Percentiles rank a stretch among this genome's conserved stretches.
phyloP scores from a whole-genome alignment of 2,888 invertebrate genomes.

The Cryptops parisi region DNA sequence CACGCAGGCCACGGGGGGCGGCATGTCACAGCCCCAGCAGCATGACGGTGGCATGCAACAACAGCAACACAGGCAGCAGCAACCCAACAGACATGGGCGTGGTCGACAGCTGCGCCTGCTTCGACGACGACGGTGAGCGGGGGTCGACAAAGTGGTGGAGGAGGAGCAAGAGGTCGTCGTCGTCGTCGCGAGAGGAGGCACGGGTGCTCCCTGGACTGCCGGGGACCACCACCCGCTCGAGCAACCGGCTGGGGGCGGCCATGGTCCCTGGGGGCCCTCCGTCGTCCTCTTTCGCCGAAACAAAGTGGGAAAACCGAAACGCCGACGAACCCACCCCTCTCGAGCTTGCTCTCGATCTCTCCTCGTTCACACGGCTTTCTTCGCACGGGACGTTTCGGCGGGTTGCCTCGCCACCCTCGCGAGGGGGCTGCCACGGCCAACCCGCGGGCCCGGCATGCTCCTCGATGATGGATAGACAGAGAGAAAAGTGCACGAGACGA shows the following conservation, averaged over 20 bases:
- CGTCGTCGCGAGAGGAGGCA: background rate
- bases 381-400: too few relatives aligned
- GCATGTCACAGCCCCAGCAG: conserved; percentile 4
- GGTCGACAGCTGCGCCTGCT: background rate
- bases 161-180: background rate
- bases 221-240: background rate
- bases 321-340: background rate
- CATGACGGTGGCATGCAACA: too few relatives aligned
- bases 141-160: background rate
- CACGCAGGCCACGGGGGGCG: conserved; percentile 13
- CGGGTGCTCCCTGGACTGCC: too few relatives aligned
- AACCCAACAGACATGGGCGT: background rate
- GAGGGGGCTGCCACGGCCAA: too few relatives aligned
- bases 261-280: too few relatives aligned
- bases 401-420: too few relatives aligned
- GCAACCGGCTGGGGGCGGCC: too few relatives aligned
- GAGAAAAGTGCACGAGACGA: too few relatives aligned
- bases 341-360: background rate
- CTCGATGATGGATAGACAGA: too few relatives aligned
- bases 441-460: too few relatives aligned
- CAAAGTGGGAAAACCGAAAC: background rate
- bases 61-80: background rate
- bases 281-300: background rate
- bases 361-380: too few relatives aligned
- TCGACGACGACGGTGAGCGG: background rate